Evolutionary conservation across 2,888 invertebrate genomes (phyloP), one percentile per base, ranked within the genome.

Genomic region (Plagodis dolabraria): DNA sequence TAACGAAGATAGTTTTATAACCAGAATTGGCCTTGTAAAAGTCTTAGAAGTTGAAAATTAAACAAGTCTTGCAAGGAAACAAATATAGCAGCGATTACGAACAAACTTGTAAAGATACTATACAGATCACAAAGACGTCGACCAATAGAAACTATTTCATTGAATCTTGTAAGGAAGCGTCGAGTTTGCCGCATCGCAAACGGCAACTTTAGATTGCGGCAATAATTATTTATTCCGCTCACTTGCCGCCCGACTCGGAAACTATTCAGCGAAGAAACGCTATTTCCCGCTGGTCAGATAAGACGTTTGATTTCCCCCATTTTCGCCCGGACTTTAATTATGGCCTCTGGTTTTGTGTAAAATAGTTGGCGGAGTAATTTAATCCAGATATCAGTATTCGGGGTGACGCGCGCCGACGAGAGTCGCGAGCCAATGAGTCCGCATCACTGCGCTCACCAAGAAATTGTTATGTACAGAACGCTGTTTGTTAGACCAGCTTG

Each of bases 151-250:
- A 87, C 85, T 84, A 82, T 82, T 85, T 88, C 87, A 88, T 89
- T 89, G 85, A 82, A 83, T 84, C 83, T 80, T 70, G 65, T 70
- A 74, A 72, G 74, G 71, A 75, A 77, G 76, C 72, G 73, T 74
- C 76, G 75, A 76, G 71, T 74, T 72, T 68, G 68, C 72, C 76
- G 77, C 74, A 76, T 78, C 70, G 79, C 79, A 76, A 79, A 74
- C 80, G 74, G 79, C 80, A 87, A 89, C 86, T 89, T 88, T 82
- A 86, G 85, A 89, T 91, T 85, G 86, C 83, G 81, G 83, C 86
- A 85, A 87, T 89, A 90, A 92, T 92, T 92, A 92, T 91, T 92
- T 91, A 92, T 92, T 92, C 92, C 86, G 88, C 89, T 92, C 92
- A 91, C 90, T 89, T 86, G 80, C 86, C 77, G 75, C 76, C 82